These are phyloP conservation scores for Carcinoscorpius rotundicauda DNA, from an alignment of 1,140 invertebrate genomes.

Conservation along the genomic window DNA sequence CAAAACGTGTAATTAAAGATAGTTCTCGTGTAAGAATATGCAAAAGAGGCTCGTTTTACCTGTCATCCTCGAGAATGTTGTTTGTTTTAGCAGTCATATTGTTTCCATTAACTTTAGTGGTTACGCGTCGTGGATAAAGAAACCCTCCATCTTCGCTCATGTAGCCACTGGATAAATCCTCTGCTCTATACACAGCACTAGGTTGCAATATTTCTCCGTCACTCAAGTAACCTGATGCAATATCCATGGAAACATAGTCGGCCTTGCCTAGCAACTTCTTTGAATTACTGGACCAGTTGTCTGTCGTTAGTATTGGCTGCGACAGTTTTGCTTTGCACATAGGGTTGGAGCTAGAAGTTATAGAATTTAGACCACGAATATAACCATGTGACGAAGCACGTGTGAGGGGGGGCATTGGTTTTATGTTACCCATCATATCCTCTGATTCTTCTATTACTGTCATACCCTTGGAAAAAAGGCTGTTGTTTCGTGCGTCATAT, in stretches of 20 bases:
- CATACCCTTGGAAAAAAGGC: too few species aligned
- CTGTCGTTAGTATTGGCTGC: slow-evolving; percentile 11
- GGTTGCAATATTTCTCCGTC: slow-evolving; percentile 53
- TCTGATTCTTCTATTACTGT: slow-evolving; percentile 50
- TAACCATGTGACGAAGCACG: slow-evolving; percentile 49
- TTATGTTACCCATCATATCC: slow-evolving; percentile 62
- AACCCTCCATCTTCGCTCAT: slow-evolving; percentile 69
- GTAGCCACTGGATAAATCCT: slow-evolving; percentile 54
- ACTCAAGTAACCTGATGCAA: slow-evolving; percentile 51
- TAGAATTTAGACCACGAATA: slow-evolving; percentile 32
- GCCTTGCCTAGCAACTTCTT: slow-evolving; percentile 30
- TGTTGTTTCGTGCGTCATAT: too few species aligned
- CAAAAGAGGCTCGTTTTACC: too few species aligned
- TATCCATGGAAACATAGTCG: slow-evolving; percentile 27
- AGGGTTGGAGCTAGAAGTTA: slow-evolving; percentile 16
- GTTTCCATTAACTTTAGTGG: too few species aligned
- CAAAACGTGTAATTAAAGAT: too few species aligned
- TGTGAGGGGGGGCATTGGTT: slow-evolving; percentile 81
- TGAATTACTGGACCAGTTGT: slow-evolving; percentile 14
- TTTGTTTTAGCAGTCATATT: too few species aligned
- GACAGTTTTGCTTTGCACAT: slow-evolving; percentile 10
- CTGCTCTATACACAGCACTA: slow-evolving; percentile 34
- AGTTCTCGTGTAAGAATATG: too few species aligned
- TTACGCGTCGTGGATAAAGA: neutral
- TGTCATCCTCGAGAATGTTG: too few species aligned